Evolutionary conservation across 2,888 invertebrate genomes (phyloP).

Genomic region (Timema cristinae): DNA sequence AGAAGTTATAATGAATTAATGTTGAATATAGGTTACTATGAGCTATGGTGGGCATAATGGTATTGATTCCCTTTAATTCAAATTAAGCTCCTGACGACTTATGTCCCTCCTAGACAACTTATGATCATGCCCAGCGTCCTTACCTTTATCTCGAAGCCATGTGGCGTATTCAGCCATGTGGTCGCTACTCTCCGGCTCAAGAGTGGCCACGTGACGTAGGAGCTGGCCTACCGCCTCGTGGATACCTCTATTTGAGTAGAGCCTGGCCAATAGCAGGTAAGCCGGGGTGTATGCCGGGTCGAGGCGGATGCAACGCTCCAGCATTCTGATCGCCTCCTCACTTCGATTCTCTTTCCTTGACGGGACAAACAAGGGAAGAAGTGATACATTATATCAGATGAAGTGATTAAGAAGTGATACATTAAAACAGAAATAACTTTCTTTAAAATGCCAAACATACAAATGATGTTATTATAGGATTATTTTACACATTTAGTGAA

Average conservation of each 20-base stretch:
- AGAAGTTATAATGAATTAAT: too few relatives aligned
- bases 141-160: constrained; percentile 65
- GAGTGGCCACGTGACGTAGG: constrained; percentile 57
- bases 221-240: constrained; percentile 47
- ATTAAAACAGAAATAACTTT: neutral
- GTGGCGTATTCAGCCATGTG: constrained; percentile 67
- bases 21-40: too few relatives aligned
- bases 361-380: constrained; percentile 29
- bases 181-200: constrained; percentile 66
- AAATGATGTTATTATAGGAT: too few relatives aligned
- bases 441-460: too few relatives aligned
- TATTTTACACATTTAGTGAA: too few relatives aligned
- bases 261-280: constrained; percentile 60
- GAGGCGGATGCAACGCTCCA: constrained; percentile 61
- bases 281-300: constrained; percentile 68
- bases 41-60: too few relatives aligned
- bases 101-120: too few relatives aligned
- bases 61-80: too few relatives aligned
- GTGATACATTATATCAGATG: neutral
- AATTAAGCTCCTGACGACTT: too few relatives aligned
- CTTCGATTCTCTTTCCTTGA: constrained; percentile 60
- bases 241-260: constrained; percentile 51
- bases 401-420: neutral
- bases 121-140: too few relatives aligned
- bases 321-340: constrained; percentile 60